Evolutionary conservation across 2,888 invertebrate species (phyloP).

Genomic region (Phyto melanocephala): DNA sequence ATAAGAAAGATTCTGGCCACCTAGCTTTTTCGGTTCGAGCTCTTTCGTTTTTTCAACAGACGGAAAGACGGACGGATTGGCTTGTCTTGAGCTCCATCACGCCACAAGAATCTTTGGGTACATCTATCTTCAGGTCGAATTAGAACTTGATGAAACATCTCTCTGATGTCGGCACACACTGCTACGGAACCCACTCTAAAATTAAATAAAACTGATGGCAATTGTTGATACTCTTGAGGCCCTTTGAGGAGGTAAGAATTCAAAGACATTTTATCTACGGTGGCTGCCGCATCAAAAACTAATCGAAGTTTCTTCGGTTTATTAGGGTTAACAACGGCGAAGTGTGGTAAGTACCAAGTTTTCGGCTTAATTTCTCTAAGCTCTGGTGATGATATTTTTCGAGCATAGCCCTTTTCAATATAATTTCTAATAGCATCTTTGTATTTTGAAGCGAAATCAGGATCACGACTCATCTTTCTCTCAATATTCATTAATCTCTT

Average conservation of each 20-base stretch:
- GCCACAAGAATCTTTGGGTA: slow-evolving; percentile 49
- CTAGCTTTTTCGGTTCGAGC: no score
- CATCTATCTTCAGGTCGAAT: slow-evolving; percentile 60
- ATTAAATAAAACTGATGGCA: slow-evolving; percentile 70
- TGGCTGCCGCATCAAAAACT: no score
- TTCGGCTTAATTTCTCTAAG: no score
- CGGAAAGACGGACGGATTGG: no score
- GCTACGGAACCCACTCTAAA: slow-evolving; percentile 72
- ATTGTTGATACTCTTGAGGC: not conserved
- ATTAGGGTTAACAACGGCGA: slow-evolving; percentile 66
- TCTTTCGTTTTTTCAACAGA: no score
- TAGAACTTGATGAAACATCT: slow-evolving; percentile 58
- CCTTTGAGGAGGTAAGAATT: no score
- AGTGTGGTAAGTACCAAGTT: slow-evolving; percentile 66
- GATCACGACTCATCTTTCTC: no score
- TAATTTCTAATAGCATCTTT: not conserved
- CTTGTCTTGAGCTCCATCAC: not conserved
- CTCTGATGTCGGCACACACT: slow-evolving; percentile 68
- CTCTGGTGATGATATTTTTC: not conserved
- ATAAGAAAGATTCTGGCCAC: no score
- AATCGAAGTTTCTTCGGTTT: slow-evolving; percentile 36
- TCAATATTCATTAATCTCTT: no score
- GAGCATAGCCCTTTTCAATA: not conserved
- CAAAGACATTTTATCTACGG: no score
- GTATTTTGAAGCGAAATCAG: no score